phyloP scores from a whole-genome alignment of 2,797 vertebrate genomes.

The Parauchenoglanis punctatus region DNA sequence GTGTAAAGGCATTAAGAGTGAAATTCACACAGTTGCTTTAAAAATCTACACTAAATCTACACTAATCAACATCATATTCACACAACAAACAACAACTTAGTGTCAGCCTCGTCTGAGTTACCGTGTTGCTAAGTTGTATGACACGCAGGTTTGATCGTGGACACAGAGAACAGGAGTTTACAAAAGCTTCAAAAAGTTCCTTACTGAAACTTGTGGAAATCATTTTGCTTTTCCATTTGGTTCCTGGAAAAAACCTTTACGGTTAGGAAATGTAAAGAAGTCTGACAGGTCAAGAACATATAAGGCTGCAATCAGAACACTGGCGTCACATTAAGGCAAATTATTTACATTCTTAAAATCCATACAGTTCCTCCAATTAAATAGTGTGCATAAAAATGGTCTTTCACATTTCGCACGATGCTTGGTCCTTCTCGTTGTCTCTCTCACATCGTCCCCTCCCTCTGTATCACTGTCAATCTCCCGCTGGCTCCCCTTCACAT shows the following conservation, averaged over 20 bases:
- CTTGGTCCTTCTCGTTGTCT: background rate
- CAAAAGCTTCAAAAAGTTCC: background rate
- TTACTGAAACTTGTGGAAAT: background rate
- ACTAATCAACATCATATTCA: background rate
- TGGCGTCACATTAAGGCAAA: background rate
- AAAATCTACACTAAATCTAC: background rate
- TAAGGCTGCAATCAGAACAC: background rate
- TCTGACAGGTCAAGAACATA: background rate
- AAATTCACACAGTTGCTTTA: slow-evolving; percentile 13
- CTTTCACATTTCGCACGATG: background rate
- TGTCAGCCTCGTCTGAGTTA: background rate
- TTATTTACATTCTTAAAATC: background rate
- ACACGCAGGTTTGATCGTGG: background rate
- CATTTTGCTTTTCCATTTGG: background rate
- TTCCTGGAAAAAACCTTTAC: background rate
- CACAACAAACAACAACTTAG: background rate
- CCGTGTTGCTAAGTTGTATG: background rate
- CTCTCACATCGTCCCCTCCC: background rate
- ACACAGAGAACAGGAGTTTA: background rate
- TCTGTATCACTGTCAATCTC: slow-evolving; percentile 18
- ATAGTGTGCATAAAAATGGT: background rate
- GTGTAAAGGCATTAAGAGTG: background rate
- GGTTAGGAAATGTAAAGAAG: background rate
- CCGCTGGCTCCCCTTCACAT: slow-evolving; percentile 21
- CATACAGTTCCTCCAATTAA: background rate